Evolutionary conservation across 2,113 vertebrate genomes (phyloP), one percentile per base, ranked within the genome.

Genomic region (Chamaea fasciata): DNA sequence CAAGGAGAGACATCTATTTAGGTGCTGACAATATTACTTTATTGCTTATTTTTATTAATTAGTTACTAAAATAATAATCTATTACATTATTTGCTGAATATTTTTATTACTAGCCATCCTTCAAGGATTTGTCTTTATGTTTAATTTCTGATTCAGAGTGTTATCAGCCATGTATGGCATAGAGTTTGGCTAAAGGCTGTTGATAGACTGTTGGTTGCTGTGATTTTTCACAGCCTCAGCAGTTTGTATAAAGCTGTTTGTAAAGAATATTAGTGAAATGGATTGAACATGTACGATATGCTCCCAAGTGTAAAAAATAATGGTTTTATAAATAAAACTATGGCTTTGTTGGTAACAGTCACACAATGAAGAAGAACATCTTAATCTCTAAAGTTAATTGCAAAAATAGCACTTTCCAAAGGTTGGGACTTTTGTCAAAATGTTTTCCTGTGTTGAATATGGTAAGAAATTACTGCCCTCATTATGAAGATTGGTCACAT

Each of bases 261-360:
- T 28, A 41, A 15, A 65, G 24, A 56, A 39, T 60, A 12, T 35
- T 31, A 28, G 6, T 80, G 17, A 37, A 17, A 46, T 0, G 15
- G 68, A 42, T 15, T 85, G 63, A 69, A 42, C 7, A 53, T 62
- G 9, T 31, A 12, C 37, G 3, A 28, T 67, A 46, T 22, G 7
- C 2, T 77, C 13, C 33, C 18, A 70, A 57, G 15, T 10, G 27
- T 35, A 41, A 80, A 80, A 94, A 89, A 8, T 22, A 73, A 69
- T 49, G 12, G 5, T n/a, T 80, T 77, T 53, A 41, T 35, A 60
- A 50, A 85, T 24, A 24, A 89, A 94, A 69, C 8, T 20, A 16
- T 21, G 10, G 1, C 4, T 15, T 46, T 69, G 1, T 70, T 59
- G 4, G 7, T 47, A 67, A 41, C 0, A 2, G 17, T 56, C 1